These are phyloP conservation scores for Stigmatopora argus DNA, from an alignment of 2,113 vertebrate genomes.

Conservation along the genomic window DNA sequence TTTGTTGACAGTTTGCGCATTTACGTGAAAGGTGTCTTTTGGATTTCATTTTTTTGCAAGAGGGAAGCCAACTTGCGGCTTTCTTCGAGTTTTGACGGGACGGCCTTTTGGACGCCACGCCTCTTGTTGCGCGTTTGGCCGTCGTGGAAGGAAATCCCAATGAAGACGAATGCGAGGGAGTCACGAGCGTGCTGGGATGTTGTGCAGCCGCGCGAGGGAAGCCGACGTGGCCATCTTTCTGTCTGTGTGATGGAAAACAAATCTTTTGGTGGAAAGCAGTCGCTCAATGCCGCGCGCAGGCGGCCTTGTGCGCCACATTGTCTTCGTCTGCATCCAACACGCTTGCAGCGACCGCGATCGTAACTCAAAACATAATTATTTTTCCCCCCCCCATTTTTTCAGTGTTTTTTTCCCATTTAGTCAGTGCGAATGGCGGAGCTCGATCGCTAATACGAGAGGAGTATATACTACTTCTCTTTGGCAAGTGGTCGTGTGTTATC, in stretches of 20 bases:
- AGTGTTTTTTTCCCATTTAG: too few relatives aligned
- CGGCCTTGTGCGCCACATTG: neutral
- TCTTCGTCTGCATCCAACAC: neutral
- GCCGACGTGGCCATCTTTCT: slow-evolving; percentile 11
- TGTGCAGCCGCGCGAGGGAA: neutral
- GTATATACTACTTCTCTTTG: too few relatives aligned
- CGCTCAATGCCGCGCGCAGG: neutral
- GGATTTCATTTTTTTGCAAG: slow-evolving; percentile 47
- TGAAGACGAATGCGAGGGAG: slow-evolving; percentile 33
- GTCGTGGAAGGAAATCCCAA: slow-evolving; percentile 28
- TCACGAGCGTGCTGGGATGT: slow-evolving; percentile 16
- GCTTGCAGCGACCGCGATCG: neutral
- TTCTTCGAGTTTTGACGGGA: slow-evolving; percentile 57
- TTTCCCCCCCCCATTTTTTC: too few relatives aligned
- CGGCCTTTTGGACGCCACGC: slow-evolving; percentile 48
- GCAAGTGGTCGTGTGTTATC: too few relatives aligned
- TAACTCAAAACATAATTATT: too few relatives aligned
- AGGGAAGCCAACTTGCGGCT: slow-evolving; percentile 44
- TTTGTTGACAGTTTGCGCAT: slow-evolving; percentile 50
- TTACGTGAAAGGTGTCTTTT: slow-evolving; percentile 5
- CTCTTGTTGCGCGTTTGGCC: slow-evolving; percentile 23
- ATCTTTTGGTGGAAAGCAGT: neutral
- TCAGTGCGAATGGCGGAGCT: too few relatives aligned
- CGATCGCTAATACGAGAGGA: too few relatives aligned
- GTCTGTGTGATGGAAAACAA: neutral